phyloP scores from a whole-genome alignment of 2,797 vertebrate species.

The Anolis apletophallus region DNA sequence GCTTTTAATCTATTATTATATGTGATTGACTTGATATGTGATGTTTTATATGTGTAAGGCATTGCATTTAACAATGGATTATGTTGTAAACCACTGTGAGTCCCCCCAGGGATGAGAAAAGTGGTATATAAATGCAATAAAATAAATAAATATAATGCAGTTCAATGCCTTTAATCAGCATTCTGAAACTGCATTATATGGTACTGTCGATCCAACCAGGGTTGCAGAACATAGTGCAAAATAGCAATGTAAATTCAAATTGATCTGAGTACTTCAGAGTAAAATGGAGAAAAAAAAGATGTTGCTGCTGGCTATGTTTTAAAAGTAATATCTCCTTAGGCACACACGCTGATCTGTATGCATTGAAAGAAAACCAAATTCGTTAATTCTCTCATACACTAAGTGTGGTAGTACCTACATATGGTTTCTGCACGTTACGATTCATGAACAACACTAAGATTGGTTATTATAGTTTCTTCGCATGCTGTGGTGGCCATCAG shows the following conservation, averaged over 20 bases:
- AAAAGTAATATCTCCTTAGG: not conserved
- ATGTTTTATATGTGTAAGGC: too few relatives aligned
- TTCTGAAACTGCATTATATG: too few relatives aligned
- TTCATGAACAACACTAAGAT: not conserved
- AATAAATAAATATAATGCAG: too few relatives aligned
- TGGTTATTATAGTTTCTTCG: conserved; percentile 44
- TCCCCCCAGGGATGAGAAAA: too few relatives aligned
- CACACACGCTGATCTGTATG: not conserved
- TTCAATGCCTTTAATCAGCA: too few relatives aligned
- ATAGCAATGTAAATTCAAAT: not conserved
- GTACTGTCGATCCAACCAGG: too few relatives aligned
- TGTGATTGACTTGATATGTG: too few relatives aligned
- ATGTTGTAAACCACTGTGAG: too few relatives aligned
- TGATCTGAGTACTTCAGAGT: not conserved
- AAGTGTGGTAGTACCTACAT: not conserved
- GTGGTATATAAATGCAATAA: too few relatives aligned
- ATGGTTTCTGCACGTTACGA: not conserved
- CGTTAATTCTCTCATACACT: not conserved
- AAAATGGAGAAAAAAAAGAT: not conserved
- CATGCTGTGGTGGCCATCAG: conserved; percentile 47
- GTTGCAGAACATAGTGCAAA: not conserved
- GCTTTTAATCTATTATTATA: too few relatives aligned
- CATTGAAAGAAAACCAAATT: not conserved
- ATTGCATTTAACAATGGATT: too few relatives aligned
- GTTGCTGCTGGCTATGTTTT: not conserved